phyloP scores from a whole-genome alignment of 2,888 invertebrate genomes.

The Zele albiditarsus region DNA sequence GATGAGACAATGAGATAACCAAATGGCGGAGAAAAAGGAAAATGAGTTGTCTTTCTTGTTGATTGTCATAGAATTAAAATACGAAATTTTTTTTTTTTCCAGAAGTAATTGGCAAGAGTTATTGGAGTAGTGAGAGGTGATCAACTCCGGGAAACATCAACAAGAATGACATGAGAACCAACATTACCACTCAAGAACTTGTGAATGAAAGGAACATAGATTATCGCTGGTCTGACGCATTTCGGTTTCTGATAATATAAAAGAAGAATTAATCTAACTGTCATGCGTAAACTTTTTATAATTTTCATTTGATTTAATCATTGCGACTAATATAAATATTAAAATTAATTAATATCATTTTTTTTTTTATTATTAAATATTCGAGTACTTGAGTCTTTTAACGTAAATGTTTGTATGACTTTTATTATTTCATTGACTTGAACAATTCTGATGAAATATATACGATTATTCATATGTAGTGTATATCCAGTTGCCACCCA shows the following conservation, averaged over 20 bases:
- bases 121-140: conserved; percentile 71
- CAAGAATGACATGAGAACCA: background rate
- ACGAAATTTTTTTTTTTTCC: conserved; percentile 49
- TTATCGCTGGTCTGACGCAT: background rate
- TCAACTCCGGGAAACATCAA: conserved; percentile 38
- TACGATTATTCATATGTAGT: conserved; percentile 37
- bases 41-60: background rate
- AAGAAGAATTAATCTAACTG: background rate
- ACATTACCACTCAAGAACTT: background rate
- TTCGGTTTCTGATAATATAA: background rate
- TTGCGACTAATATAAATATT: background rate
- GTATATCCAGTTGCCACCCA: conserved; percentile 44
- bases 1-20: background rate
- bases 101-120: conserved; percentile 70
- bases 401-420: background rate
- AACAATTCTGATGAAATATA: conserved; percentile 38
- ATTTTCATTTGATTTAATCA: conserved; percentile 7
- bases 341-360: background rate
- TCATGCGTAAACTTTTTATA: background rate
- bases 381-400: background rate
- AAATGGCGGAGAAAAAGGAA: background rate
- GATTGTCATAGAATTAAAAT: background rate
- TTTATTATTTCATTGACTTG: background rate
- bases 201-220: background rate
- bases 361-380: background rate